Evolutionary conservation across 2,113 vertebrate genomes (phyloP).

Genomic region (Psammodynastes pulverulentus): DNA sequence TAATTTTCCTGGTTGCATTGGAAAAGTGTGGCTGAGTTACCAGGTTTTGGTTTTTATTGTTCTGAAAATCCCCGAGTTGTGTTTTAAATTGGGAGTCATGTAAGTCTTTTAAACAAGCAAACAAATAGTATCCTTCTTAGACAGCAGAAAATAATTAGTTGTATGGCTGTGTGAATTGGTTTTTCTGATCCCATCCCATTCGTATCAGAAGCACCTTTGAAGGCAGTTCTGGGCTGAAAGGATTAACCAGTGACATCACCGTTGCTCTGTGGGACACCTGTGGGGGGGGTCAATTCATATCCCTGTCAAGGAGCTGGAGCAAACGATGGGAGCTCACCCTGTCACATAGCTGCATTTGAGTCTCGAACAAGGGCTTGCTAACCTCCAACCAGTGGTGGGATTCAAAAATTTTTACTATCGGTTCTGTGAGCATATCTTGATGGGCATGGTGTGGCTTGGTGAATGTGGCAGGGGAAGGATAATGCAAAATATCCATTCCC

Average conservation of each 20-base stretch:
- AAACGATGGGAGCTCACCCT: neutral
- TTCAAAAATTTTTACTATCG: no score
- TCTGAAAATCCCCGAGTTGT: neutral
- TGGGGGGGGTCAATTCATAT: neutral
- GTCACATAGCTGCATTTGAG: neutral
- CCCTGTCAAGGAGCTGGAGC: neutral
- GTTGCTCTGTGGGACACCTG: neutral
- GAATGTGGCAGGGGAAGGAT: no score
- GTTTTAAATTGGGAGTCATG: neutral
- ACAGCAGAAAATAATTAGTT: neutral
- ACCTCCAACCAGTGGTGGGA: no score
- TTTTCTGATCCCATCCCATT: neutral
- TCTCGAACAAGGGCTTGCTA: neutral
- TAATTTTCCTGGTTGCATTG: neutral
- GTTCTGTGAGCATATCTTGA: no score
- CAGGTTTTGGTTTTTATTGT: neutral
- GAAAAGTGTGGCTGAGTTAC: neutral
- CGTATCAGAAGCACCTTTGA: neutral
- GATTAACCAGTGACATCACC: neutral
- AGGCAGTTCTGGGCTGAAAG: neutral
- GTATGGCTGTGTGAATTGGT: neutral
- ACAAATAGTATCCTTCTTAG: neutral
- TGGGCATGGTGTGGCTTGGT: no score
- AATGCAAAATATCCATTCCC: no score
- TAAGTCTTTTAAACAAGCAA: neutral